Evolutionary conservation across 23 tunicate species (phyloP), one percentile per base, ranked within the genome.

Genomic region (Halocynthia aurantium): DNA sequence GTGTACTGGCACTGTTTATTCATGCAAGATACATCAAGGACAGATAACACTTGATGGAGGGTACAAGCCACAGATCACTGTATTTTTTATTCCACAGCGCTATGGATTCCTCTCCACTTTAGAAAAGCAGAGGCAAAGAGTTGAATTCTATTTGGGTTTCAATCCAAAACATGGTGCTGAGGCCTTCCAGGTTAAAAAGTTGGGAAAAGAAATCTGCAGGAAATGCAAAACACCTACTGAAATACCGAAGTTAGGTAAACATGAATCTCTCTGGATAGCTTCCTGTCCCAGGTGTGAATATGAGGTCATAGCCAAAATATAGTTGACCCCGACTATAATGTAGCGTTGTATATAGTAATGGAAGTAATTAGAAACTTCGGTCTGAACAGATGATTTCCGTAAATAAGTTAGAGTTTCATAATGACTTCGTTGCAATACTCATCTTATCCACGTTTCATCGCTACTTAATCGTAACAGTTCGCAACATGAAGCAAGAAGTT

Each of bases 91-190:
- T 15, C 78, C 78, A 13, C 55, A 53, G 13, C 13, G 6, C 55
- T 74, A 52, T 54, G 5, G 6, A 15, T 54, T 74, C 10, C 6
- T 53, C 56, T 15, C 31, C 2, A 6, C 78, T 0, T 53, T 53
- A 6, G 55, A 65, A 7, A 4, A 74, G 21, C 55, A 74, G 22
- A 56, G 31, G 40, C 55, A 62, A 54, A 53, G 78, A 4, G 78
- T 74, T 20, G 78, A 74, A 54, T 74, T 74, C 56, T 74, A 74
- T 56, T 8, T 74, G 10, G 63, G 60, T 0, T 74, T 74, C 63
- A 74, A 74, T 54, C 50, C 78, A 9, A 40, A 64, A n/a, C 78
- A 18, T 54, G 31, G 55, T 74, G 78, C 63, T 53, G 65, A 74
- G 56, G 78, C 78, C 8, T 54, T 1, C 6, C 64, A 74, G 31